Base-by-base conservation (phyloP, 23 tunicate species). In the Diplosoma virens region DNA sequence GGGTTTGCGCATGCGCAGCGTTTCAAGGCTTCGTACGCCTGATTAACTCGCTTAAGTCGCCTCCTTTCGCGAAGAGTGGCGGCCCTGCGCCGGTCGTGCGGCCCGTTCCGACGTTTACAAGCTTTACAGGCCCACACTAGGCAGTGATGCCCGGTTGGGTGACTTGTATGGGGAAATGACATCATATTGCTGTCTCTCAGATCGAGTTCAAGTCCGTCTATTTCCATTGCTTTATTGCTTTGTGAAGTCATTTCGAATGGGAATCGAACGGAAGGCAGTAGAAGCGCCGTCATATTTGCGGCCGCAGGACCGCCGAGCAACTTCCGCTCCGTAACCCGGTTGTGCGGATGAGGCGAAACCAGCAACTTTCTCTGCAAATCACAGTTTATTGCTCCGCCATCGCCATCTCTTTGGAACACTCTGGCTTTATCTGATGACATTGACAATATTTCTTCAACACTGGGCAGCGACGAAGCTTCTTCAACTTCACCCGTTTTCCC, bases 31-130 rank as follows among this genome's bases (percentile, higher is more conserved):
- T 94, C 98, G 79, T 94, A 94, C 16, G 98, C 98, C 67, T 94
- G 96, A 56, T 94, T 94, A 30, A 94, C 98, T 37, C 98, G 81
- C 68, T 94, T 94, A 22, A 94, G 74, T 6, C 98, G 85, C 4
- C 98, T 70, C 9, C 98, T 69, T 58, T 94, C 98, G 21, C 98
- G 85, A 58, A 94, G 65, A 1, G 98, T 94, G 45, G 98, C 98
- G 1, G 93, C 93, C 25, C 90, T 70, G 20, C 98, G 89, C 30
- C 98, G 79, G 72, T 90, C 97, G 52, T 90, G 87, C 1, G 97
- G 97, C 2, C 97, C 97, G 37, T 67, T 83, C 25, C 77, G 87
- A 7, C 90, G 71, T 68, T 90, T 90, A 76, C 97, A 90, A 14
- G 97, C 97, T 60, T 90, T 90, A 65, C 97, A 90, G 47, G 97